Percentiles rank a stretch among this genome's conserved stretches.
These are phyloP conservation scores for Scolopax rusticola DNA, from an alignment of 2,797 vertebrate genomes.

Conservation along the genomic window DNA sequence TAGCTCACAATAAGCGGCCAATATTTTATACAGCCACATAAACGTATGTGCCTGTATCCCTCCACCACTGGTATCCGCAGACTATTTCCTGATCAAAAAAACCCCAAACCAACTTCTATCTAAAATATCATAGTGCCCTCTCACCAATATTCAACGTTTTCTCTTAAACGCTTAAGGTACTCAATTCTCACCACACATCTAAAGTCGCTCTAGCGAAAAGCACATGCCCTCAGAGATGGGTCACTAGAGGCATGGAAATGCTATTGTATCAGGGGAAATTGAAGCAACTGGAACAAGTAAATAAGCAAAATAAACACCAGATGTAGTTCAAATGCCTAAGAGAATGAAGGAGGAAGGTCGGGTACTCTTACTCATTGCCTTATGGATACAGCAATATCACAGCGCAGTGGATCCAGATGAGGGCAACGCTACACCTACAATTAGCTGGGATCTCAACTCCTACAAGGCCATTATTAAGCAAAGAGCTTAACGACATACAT, in stretches of 20 bases:
- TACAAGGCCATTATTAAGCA: neutral
- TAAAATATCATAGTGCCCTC: neutral
- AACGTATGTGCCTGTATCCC: neutral
- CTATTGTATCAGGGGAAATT: neutral
- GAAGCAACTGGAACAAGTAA: neutral
- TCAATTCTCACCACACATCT: neutral
- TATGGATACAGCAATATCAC: neutral
- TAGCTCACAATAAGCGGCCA: neutral
- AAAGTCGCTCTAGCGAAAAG: neutral
- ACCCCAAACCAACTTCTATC: neutral
- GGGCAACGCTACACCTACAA: neutral
- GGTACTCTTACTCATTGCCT: neutral
- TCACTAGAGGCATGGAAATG: neutral
- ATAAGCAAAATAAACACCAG: neutral
- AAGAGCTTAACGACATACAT: neutral
- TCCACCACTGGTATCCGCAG: neutral
- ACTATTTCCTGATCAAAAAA: neutral
- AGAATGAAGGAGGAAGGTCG: neutral
- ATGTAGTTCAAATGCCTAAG: neutral
- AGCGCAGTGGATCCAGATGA: neutral
- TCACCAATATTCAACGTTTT: neutral
- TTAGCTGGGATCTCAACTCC: neutral
- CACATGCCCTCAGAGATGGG: neutral
- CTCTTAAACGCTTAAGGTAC: neutral
- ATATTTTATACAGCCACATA: neutral